A percentile compares a stretch with the other conserved stretches of the same genome.
Conservation (phyloP, 2,888 invertebrate species). For the Scaptomyza cyrtandrae region DNA sequence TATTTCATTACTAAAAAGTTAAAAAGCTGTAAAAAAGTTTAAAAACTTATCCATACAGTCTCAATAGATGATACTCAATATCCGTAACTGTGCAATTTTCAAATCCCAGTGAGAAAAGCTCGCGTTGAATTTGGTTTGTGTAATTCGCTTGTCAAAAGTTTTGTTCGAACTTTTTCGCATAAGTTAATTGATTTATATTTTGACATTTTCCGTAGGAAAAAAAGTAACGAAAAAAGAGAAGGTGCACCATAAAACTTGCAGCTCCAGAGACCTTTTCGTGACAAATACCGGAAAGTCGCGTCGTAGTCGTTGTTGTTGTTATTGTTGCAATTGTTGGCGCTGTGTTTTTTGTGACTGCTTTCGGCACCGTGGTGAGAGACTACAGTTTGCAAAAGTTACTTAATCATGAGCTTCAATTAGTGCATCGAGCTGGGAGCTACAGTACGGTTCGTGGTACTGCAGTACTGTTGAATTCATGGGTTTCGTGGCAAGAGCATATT, state of each 20-base stretch:
- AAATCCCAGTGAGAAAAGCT: conserved; percentile 10
- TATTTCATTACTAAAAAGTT: neutral
- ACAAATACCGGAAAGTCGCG: conserved; percentile 65
- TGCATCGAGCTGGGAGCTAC: conserved; percentile 40
- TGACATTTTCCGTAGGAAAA: conserved; percentile 61
- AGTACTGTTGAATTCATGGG: conserved; percentile 38
- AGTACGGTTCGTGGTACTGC: conserved; percentile 5
- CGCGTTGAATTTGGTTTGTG: conserved; percentile 7
- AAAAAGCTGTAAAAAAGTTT: neutral
- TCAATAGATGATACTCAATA: conserved; percentile 13
- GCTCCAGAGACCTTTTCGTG: conserved; percentile 73
- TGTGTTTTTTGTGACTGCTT: conserved; percentile 27
- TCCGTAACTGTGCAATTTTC: neutral
- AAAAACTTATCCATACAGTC: neutral
- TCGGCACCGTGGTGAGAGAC: conserved; percentile 30
- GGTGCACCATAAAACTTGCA: conserved; percentile 61
- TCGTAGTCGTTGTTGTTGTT: conserved; percentile 27
- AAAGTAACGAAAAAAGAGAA: conserved; percentile 38
- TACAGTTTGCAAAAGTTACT: conserved; percentile 66
- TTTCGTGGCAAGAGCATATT: conserved; percentile 68
- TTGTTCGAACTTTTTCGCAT: conserved; percentile 53
- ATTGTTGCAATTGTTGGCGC: conserved; percentile 9
- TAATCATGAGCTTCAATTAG: conserved; percentile 77
- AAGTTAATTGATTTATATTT: conserved; percentile 78
- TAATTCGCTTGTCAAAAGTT: conserved; percentile 55